Evolutionary conservation across 1,140 invertebrate genomes (phyloP).

Genomic region (Argopecten irradians): DNA sequence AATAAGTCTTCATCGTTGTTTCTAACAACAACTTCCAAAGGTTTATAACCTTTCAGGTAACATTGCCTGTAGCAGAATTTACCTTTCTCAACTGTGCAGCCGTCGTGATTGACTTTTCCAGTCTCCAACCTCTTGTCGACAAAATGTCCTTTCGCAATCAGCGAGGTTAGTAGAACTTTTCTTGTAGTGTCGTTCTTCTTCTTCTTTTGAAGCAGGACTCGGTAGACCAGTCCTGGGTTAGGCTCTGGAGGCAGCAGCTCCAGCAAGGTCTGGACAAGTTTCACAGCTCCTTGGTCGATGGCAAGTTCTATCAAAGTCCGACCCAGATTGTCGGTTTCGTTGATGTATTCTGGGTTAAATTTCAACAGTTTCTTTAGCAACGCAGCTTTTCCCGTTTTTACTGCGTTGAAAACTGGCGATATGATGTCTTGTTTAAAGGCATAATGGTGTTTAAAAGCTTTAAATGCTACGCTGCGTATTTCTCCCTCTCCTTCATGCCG

Average conservation of each 20-base stretch:
- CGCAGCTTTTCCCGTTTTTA: constrained; percentile 16
- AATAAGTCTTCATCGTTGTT: constrained; percentile 8
- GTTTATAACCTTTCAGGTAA: constrained; percentile 8
- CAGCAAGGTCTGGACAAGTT: constrained; percentile 32
- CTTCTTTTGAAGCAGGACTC: constrained; percentile 24
- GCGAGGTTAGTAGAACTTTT: neutral
- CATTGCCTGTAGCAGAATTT: constrained; percentile 29
- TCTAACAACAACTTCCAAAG: constrained; percentile 30
- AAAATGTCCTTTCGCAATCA: constrained; percentile 7
- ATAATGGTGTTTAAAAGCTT: constrained; percentile 12
- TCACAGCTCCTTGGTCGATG: constrained; percentile 39
- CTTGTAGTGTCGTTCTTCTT: constrained; percentile 8
- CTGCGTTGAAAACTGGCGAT: constrained; percentile 33
- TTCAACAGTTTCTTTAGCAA: constrained; percentile 36
- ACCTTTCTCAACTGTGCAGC: neutral
- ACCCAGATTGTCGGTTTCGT: neutral
- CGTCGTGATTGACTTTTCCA: neutral
- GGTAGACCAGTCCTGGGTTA: neutral
- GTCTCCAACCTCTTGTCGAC: neutral
- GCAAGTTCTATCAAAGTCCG: constrained; percentile 38
- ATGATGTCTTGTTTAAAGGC: neutral
- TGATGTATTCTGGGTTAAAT: neutral
- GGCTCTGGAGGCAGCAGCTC: constrained; percentile 25
- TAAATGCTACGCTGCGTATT: neutral
- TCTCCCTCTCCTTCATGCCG: constrained; percentile 24